Evolutionary conservation across 2,797 vertebrate genomes (phyloP).

Genomic region (Arvicola amphibius): DNA sequence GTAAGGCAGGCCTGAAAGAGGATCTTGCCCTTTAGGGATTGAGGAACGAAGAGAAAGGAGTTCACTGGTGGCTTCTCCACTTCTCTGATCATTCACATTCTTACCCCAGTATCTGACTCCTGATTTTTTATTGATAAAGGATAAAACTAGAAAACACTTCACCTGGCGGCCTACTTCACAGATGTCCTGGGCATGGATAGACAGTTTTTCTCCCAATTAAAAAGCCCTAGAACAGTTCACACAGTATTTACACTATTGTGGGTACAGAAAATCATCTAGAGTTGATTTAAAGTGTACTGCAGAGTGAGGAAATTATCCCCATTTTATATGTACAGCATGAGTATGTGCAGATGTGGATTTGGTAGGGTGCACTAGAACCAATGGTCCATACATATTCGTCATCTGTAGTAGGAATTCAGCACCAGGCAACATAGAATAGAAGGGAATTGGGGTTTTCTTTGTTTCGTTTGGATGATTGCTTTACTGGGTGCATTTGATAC

Average conservation of each 20-base stretch:
- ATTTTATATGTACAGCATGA: neutral
- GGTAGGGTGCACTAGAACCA: neutral
- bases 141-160: neutral
- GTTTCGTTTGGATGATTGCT: neutral
- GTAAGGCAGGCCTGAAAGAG: neutral
- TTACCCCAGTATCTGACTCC: neutral
- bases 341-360: neutral
- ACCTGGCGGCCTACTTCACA: neutral
- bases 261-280: neutral
- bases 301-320: neutral
- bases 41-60: neutral
- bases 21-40: neutral
- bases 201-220: neutral
- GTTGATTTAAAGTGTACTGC: neutral
- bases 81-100: neutral
- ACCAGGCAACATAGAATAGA: neutral
- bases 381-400: neutral
- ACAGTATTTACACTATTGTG: neutral
- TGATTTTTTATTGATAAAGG: neutral
- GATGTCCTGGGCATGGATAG: neutral
- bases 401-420: neutral
- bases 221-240: neutral
- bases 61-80: neutral
- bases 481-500: neutral
- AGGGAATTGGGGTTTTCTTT: neutral